Evolutionary conservation across 2,113 vertebrate species (phyloP).

Genomic region (Hystrix brachyura): DNA sequence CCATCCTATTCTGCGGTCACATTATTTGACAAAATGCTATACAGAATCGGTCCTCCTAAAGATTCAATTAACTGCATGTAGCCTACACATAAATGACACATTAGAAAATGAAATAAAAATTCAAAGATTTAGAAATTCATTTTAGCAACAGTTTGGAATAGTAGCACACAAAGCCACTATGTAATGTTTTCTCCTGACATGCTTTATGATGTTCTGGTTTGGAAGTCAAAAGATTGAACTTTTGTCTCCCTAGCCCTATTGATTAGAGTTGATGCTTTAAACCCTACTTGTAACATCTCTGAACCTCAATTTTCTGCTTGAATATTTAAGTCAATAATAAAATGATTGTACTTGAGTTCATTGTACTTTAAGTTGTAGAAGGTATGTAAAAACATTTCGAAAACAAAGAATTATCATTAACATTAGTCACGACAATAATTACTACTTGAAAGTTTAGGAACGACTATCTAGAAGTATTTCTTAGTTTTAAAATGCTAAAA

Average conservation of each 20-base stretch:
- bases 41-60: rapidly evolving
- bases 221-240: background rate
- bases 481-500: background rate
- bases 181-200: rapidly evolving
- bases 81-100: background rate
- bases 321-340: background rate
- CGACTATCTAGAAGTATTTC: background rate
- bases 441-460: background rate
- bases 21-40: rapidly evolving
- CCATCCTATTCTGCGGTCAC: rapidly evolving
- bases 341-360: background rate
- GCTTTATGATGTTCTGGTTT: rapidly evolving
- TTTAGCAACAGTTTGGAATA: rapidly evolving
- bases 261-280: no score
- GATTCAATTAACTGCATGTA: rapidly evolving
- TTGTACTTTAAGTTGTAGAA: background rate
- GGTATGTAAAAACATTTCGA: background rate
- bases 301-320: background rate
- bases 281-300: rapidly evolving
- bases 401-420: background rate
- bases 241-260: rapidly evolving
- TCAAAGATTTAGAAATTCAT: background rate
- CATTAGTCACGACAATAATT: background rate
- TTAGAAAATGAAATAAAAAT: background rate
- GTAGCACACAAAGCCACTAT: rapidly evolving